Conservation (phyloP, 2,888 invertebrate genomes). For the Osmoderma eremita region DNA sequence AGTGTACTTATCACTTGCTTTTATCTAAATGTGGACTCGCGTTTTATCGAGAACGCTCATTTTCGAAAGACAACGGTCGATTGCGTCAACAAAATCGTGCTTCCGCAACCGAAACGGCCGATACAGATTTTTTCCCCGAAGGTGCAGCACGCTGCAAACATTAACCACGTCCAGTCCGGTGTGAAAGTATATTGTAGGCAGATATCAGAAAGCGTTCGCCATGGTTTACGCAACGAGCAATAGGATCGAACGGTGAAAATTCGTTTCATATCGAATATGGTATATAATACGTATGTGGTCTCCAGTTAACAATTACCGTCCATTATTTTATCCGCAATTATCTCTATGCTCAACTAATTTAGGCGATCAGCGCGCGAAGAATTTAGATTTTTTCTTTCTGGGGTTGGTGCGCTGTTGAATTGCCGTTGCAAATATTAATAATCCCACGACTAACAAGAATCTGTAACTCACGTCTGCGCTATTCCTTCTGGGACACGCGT, state of each 20-base stretch:
- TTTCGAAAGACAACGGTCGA: conserved; percentile 12
- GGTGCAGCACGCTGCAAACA: conserved; percentile 22
- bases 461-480: no score
- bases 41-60: background rate
- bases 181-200: conserved; percentile 31
- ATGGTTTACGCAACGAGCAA: conserved; percentile 28
- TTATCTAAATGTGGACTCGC: background rate
- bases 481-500: no score
- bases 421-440: no score
- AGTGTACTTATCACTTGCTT: background rate
- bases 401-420: no score
- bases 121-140: conserved; percentile 13
- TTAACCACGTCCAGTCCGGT: conserved; percentile 23
- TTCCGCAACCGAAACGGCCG: conserved; percentile 10
- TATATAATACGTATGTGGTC: conserved; percentile 3
- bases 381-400: background rate
- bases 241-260: background rate
- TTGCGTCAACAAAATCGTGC: conserved; percentile 9
- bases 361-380: background rate
- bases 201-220: conserved; percentile 22
- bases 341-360: conserved; percentile 7
- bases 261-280: conserved; percentile 10
- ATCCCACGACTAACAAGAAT: no score
- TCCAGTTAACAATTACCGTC: background rate
- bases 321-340: conserved; percentile 5